Conservation (phyloP, 2,888 invertebrate genomes). For the Eristalis intricaria region DNA sequence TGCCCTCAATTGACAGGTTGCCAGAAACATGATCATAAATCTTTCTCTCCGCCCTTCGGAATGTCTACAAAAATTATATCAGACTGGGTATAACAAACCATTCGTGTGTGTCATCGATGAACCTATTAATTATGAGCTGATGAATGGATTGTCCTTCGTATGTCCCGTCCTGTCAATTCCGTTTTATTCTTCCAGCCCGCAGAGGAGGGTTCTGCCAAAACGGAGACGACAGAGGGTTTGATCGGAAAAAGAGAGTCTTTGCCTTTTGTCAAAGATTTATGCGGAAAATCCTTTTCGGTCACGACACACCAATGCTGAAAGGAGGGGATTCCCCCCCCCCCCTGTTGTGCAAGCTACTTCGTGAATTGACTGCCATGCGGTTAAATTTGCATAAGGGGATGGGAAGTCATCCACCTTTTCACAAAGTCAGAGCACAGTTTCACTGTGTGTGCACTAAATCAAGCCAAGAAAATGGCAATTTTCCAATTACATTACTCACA, state of each 20-base stretch:
- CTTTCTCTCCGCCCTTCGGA: neutral
- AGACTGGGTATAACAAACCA: neutral
- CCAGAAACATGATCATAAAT: conserved; percentile 47
- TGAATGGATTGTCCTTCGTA: conserved; percentile 25
- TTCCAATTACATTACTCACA: conserved; percentile 47
- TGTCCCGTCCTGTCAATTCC: neutral
- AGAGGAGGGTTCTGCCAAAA: neutral
- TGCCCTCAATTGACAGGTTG: conserved; percentile 37
- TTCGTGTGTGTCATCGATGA: conserved; percentile 44
- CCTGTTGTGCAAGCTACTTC: conserved; percentile 11
- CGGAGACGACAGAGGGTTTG: conserved; percentile 16
- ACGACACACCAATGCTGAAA: neutral
- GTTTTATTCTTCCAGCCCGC: neutral
- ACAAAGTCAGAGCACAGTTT: conserved; percentile 35
- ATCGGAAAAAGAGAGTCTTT: conserved; percentile 38
- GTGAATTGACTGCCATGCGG: conserved; percentile 6
- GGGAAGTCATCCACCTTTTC: conserved; percentile 7
- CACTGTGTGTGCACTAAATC: conserved; percentile 2
- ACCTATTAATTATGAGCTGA: conserved; percentile 40
- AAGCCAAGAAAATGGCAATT: conserved; percentile 21
- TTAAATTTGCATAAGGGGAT: conserved; percentile 31
- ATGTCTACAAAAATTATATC: conserved; percentile 20
- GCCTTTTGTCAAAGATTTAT: conserved; percentile 38
- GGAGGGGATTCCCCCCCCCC: neutral
- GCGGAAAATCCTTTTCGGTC: conserved; percentile 41